Evolutionary conservation across 2,113 vertebrate genomes (phyloP), one percentile per base, ranked within the genome.

Genomic region (Pipa parva): DNA sequence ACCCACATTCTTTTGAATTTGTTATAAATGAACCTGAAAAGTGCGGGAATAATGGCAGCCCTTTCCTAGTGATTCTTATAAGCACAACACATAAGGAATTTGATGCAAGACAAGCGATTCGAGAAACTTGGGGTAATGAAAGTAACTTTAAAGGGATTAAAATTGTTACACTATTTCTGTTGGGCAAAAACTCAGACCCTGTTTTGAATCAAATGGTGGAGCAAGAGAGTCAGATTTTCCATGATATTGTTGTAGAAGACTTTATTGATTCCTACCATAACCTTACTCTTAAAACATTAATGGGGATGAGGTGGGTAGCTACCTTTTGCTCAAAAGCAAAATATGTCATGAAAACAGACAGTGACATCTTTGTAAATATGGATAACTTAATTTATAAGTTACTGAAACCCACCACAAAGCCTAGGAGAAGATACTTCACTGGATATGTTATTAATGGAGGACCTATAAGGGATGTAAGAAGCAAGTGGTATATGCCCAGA

Each of bases 291-390:
- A 99, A 99, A 84, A 99, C 97, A 0, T 36, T 99, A 74, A 99
- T 99, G 97, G 96, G 97, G 7, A 95, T 99, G 95, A 91, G 93
- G 65, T 99, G 97, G 97, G 90, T 98, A 71, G 90, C 95, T 28
- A 97, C 91, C 0, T 98, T 92, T 82, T 99, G 97, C 80, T 92
- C 95, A 73, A 95, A 95, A 82, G 96, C 96, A 29, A 95, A 97
- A 79, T 99, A 99, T 0, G 84, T 99, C 76, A 94, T 99, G 96
- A 99, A 99, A 85, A 99, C 97, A 4, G 96, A 99, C 88, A 98
- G 95, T 24, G 97, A 99, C 81, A 97, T 99, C 85, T 99, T 97
- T 77, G 93, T 99, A 80, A 98, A 99, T 87, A 97, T 99, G 95
- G 97, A 99, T 85, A 98, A 98, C 71, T 87, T 99, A 73, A 93